Evolutionary conservation across 2,888 invertebrate species (phyloP), one percentile per base, ranked within the genome.

Genomic region (Scaptomyza flava): DNA sequence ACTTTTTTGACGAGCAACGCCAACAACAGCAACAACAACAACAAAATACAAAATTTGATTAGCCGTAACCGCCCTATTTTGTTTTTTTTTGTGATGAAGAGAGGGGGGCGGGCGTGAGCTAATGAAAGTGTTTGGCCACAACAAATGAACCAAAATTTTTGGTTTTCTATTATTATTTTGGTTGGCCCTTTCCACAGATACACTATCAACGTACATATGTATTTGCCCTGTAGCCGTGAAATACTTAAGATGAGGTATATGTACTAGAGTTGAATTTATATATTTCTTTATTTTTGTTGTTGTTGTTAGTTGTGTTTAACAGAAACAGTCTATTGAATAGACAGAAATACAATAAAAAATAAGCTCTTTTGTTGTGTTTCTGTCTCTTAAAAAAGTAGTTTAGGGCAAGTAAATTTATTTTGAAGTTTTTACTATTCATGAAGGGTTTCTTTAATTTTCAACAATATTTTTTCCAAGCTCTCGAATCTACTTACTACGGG

Each of bases 11-110:
- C 14, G 54, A 42, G 68, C 60, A 58, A 46, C 42, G 56, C 9
- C 33, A 52, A 36, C 27, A 51, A 45, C 38, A 45, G 17, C 7
- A 1, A 1, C 34, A 52, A 36, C 30, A 51, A 45, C 38, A 45
- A 23, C 6, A 51, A 45, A 33, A 17, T 12, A 50, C 42, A 50
- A 80, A 74, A 71, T 84, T 81, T 75, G 87, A 84, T 81, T 81
- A 81, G 79, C 58, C 31, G 50, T 50, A 74, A 72, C 67, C 62
- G 61, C 43, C 57, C 5, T 17, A 27, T 7, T 30, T 46, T 62
- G 31, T 47, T 20, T 9, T 17, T 9, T 11, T n/a, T 38, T 14
- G 36, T 6, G 6, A 1, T 34, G 12, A 30, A 17, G 17, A 17
- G 17, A 30, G 31, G 50, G 46, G 33, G 52, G 30, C 14, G 52